A percentile compares a stretch with the other conserved stretches of the same genome.
Conservation (phyloP, 2,113 vertebrate species). For the Turnix velox region DNA sequence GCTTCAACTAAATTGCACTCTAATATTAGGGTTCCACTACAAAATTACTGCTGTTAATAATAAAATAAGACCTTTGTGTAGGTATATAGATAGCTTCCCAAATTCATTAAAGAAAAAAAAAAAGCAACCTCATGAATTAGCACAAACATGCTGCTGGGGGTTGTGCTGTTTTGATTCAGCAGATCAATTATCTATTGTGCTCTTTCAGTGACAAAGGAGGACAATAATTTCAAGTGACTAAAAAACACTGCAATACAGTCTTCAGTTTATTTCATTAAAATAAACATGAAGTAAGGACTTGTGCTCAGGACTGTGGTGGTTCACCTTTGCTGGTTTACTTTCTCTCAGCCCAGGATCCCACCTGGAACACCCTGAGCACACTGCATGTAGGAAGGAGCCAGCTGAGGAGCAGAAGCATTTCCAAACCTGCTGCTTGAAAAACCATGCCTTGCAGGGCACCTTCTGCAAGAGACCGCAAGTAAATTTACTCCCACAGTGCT, state of each 20-base stretch:
- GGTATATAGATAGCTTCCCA: constrained; percentile 49
- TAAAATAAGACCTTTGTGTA: constrained; percentile 49
- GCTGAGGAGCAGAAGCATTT: not conserved
- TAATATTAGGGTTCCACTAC: constrained; percentile 38
- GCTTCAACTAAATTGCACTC: constrained; percentile 31
- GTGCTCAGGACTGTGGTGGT: not conserved
- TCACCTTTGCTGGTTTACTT: not conserved
- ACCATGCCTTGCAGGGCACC: not conserved
- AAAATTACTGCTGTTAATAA: constrained; percentile 36
- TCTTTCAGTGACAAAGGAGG: not conserved
- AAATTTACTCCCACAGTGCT: not conserved
- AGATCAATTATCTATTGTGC: constrained; percentile 32
- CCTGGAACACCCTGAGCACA: accelerated
- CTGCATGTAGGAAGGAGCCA: not conserved
- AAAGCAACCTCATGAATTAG: not conserved
- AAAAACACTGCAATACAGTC: not conserved
- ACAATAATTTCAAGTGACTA: constrained; percentile 21
- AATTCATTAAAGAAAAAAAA: constrained; percentile 4
- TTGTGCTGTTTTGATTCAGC: constrained; percentile 14
- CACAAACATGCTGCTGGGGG: not conserved
- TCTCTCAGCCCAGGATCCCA: not conserved
- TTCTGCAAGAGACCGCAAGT: not conserved
- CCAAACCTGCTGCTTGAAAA: not conserved
- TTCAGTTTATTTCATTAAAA: constrained; percentile 24
- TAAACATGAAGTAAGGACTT: not conserved